Conservation (phyloP, 2,113 vertebrate species). For the Protobothrops flavoviridis region DNA sequence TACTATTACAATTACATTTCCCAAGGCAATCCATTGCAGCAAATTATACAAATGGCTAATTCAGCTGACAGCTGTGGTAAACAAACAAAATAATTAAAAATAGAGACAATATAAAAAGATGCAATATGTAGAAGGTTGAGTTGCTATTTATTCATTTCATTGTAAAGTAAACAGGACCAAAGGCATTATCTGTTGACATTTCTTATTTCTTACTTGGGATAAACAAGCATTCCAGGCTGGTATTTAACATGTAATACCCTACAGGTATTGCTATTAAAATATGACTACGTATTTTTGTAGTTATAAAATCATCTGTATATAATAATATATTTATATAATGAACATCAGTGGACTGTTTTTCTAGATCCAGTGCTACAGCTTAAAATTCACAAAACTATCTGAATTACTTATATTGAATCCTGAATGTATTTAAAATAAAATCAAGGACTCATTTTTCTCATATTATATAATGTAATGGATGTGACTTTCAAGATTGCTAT, state of each 20-base stretch:
- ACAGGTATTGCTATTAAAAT: slow-evolving; percentile 4
- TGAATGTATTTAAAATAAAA: not conserved
- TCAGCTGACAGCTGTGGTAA: not conserved
- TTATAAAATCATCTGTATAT: not conserved
- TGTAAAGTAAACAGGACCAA: not conserved
- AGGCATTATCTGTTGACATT: not conserved
- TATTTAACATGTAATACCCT: not conserved
- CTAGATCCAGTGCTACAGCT: not conserved
- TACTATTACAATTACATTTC: not conserved
- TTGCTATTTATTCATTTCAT: not conserved
- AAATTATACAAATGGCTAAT: not conserved
- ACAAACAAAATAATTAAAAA: not conserved
- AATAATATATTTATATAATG: not conserved
- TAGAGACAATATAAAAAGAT: not conserved
- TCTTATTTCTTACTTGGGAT: not conserved
- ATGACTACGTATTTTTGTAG: not conserved
- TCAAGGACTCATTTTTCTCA: not conserved
- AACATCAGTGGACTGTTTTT: not conserved
- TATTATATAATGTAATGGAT: not conserved
- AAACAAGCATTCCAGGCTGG: not conserved
- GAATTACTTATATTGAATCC: not conserved
- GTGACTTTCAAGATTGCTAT: not conserved
- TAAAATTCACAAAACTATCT: not conserved
- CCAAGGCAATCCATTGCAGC: not conserved
- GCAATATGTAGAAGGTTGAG: not conserved